Evolutionary conservation across 2,888 invertebrate species (phyloP), one percentile per base, ranked within the genome.

Genomic region (Macrosiphum euphorbiae): DNA sequence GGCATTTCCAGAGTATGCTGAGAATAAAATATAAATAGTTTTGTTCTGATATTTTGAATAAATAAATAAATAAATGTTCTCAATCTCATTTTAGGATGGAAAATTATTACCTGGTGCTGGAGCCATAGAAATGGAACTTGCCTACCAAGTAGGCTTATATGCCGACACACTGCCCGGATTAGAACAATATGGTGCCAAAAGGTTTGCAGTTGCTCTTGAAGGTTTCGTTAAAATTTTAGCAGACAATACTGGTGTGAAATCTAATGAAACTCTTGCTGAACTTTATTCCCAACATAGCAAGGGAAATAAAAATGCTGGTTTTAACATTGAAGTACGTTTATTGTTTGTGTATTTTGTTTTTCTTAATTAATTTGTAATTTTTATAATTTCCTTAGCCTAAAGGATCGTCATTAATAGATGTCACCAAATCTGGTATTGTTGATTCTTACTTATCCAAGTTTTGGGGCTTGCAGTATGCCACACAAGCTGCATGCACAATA

Each of bases 381-480:
- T 86, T 94, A 92, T 95, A 78, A 95, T 89, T 88, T 94, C 94
- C 94, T 85, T 67, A 95, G 96, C 96, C 96, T 97, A 10, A 98
- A 41, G 97, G 96, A 95, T 97, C 97, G 78, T 97, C 96, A 50
- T 96, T 98, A 24, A 96, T 97, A 95, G 98, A 99, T 96, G 97
- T 98, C 0, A 96, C 97, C 24, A 97, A 98, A 95, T 97, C 97
- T 91, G 97, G 97, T 95, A 97, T 99, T 95, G 96, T 97, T 92
- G 99, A 99, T 96, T 96, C 98, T 94, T 99, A 97, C 96, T 96
- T 97, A 88, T 97, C 98, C 52, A 99, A 99, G 96, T 96, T 97
- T 95, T 99, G 99, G 99, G 99, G 97, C 7, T 96, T 99, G 93
- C 99, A 99, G 96, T 99, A 99, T 96, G 99, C 99, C 0, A 98